Evolutionary conservation across 2,113 vertebrate species (phyloP).

Genomic region (Theristicus caerulescens): DNA sequence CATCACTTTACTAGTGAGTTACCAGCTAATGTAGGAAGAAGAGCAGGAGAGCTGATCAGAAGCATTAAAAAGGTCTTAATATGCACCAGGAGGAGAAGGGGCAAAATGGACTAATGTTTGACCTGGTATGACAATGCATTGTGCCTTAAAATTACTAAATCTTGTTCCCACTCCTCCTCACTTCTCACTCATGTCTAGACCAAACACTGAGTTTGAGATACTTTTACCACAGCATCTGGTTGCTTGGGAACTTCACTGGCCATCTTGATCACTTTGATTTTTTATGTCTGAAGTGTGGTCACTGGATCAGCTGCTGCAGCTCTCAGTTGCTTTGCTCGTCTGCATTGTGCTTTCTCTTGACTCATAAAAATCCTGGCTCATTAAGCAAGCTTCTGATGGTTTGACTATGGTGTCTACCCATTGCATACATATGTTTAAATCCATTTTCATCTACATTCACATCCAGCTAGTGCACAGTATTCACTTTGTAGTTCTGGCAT

Average conservation of each 20-base stretch:
- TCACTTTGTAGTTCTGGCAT: constrained; percentile 47
- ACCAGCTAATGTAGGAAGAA: background rate
- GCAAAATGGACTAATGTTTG: constrained; percentile 12
- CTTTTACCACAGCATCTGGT: constrained; percentile 59
- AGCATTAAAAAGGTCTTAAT: background rate
- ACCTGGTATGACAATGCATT: background rate
- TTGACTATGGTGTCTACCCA: constrained; percentile 32
- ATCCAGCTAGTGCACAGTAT: constrained; percentile 18
- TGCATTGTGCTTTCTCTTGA: constrained; percentile 67
- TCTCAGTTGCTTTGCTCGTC: constrained; percentile 47
- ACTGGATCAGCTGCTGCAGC: constrained; percentile 58
- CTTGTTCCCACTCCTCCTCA: constrained; percentile 67
- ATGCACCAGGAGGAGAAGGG: constrained; percentile 8
- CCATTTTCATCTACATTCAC: constrained; percentile 7
- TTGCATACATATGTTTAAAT: constrained; percentile 45
- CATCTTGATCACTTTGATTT: constrained; percentile 49
- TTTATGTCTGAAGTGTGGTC: constrained; percentile 69
- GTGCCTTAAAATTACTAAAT: constrained; percentile 64
- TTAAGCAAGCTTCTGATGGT: constrained; percentile 36
- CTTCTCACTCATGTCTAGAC: constrained; percentile 70
- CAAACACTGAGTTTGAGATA: constrained; percentile 40
- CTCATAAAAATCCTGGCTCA: constrained; percentile 65
- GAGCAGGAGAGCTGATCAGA: background rate
- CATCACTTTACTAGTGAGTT: background rate
- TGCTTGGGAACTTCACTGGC: constrained; percentile 27